Evolutionary conservation across 35 echinoderm and acorn worm genomes (phyloP).

Genomic region (Apostichopus japonicus): DNA sequence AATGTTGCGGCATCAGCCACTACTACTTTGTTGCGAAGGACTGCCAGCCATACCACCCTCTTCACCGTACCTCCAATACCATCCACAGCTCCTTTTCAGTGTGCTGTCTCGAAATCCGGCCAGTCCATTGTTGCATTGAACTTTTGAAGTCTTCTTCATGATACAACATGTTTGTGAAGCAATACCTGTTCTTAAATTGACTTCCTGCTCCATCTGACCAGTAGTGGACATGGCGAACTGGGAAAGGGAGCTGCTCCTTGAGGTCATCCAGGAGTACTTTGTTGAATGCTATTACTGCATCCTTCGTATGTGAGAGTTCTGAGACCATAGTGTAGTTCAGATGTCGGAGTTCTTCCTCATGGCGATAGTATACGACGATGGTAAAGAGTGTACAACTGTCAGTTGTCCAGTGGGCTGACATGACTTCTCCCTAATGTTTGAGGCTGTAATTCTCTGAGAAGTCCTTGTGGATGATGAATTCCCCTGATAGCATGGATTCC

Average conservation of each 20-base stretch:
- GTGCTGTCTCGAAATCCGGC: constrained; percentile 62
- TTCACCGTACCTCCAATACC: constrained; percentile 63
- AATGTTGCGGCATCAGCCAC: constrained; percentile 4
- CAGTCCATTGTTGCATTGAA: constrained; percentile 48
- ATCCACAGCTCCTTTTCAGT: constrained; percentile 62
- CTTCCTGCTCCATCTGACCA: constrained; percentile 69
- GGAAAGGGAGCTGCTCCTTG: constrained; percentile 38
- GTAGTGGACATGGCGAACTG: constrained; percentile 50
- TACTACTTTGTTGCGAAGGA: not conserved
- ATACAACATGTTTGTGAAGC: constrained; percentile 56
- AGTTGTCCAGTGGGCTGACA: constrained; percentile 42
- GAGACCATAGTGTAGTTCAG: constrained; percentile 10
- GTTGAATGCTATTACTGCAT: constrained; percentile 55
- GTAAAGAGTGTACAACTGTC: constrained; percentile 51
- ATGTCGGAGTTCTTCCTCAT: constrained; percentile 28
- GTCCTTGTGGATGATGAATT: constrained; percentile 55
- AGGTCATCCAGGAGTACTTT: constrained; percentile 50
- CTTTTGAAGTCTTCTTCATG: constrained; percentile 54
- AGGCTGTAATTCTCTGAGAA: constrained; percentile 40
- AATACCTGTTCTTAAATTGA: constrained; percentile 64
- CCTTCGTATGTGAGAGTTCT: constrained; percentile 54
- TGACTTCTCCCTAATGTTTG: constrained; percentile 49
- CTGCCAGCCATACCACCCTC: not conserved
- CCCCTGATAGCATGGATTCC: not conserved
- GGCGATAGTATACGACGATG: constrained; percentile 26